Base-by-base conservation (phyloP, 2,888 invertebrate genomes). In the Zhengitettix transpicula region DNA sequence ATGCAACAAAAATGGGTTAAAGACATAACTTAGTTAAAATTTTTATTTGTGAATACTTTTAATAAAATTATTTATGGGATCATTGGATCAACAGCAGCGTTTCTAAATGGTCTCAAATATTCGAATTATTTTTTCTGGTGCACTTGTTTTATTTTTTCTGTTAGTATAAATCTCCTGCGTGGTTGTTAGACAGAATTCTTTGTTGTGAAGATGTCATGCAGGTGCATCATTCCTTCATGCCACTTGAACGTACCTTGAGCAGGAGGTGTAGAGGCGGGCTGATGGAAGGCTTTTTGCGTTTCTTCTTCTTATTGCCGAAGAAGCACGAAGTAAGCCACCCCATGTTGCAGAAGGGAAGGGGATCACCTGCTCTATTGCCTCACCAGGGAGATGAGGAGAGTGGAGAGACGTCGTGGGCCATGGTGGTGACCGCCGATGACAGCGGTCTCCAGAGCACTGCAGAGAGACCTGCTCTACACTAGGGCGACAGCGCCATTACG, bases 291-390 rank as follows among this genome's bases (percentile, higher is more conserved):
- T 69, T 65, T 28, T 28, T 28, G 28, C 28, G 28, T 28, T 28
- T 28, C 69, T 74, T 74, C 69, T 74, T 74, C 65, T 74, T 74
- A 65, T 74, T 74, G 61, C 74, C 74, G 66, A 74, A 75, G 66
- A 75, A 68, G 66, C 75, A 75, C 59, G 74, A 73, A 65, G 73
- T 74, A 66, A 75, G 73, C 75, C 75, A 75, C 67, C 74, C 74
- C 75, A 75, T 75, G 60, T 55, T 61, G 62, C 42, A 56, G 16
- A 15, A 17, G 44, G 40, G 12, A 52, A 1, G 28, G 47, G 16
- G 40, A 17, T 40, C 12, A 40, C 9, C 17, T 14, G n/a, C 52
- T 17, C 52, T 52, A 17, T 12, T 10, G 15, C 52, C 17, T 40
- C 14, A 47, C 14, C 47, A 47, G 15, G 47, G 15, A 47, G 15